phyloP scores from a whole-genome alignment of 1,140 invertebrate genomes.

The Adelges cooleyi region DNA sequence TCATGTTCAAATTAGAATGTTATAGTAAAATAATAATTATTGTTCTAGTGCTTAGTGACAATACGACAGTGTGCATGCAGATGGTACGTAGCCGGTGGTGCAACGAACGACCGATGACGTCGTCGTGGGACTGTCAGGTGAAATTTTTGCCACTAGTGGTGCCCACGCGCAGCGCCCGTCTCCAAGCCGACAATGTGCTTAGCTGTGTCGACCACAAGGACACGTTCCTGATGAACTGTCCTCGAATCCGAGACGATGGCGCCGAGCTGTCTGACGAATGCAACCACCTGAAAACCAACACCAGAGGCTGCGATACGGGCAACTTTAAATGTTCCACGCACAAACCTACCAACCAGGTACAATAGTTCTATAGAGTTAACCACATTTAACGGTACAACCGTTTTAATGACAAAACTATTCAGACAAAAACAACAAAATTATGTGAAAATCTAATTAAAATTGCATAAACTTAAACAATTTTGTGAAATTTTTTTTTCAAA shows the following conservation, averaged over 20 bases:
- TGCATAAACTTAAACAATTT: too few relatives aligned
- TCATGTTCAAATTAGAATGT: too few relatives aligned
- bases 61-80: not conserved
- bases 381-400: too few relatives aligned
- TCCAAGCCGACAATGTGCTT: not conserved
- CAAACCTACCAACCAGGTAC: slow-evolving; percentile 3
- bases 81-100: slow-evolving; percentile 9
- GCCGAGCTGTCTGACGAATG: not conserved
- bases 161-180: not conserved
- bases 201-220: not conserved
- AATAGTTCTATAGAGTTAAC: too few relatives aligned
- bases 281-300: slow-evolving; percentile 12
- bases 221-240: slow-evolving; percentile 11
- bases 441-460: too few relatives aligned
- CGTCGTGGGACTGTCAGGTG: slow-evolving; percentile 17
- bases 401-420: too few relatives aligned
- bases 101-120: slow-evolving; percentile 9
- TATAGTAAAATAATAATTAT: too few relatives aligned
- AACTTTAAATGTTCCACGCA: not conserved
- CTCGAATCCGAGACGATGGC: not conserved
- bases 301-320: not conserved
- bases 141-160: slow-evolving; percentile 2
- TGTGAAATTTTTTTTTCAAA: too few relatives aligned
- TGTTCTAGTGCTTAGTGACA: not conserved
- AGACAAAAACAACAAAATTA: too few relatives aligned